Base-by-base conservation (phyloP, 2,888 invertebrate species). In the Drosophila greeni region DNA sequence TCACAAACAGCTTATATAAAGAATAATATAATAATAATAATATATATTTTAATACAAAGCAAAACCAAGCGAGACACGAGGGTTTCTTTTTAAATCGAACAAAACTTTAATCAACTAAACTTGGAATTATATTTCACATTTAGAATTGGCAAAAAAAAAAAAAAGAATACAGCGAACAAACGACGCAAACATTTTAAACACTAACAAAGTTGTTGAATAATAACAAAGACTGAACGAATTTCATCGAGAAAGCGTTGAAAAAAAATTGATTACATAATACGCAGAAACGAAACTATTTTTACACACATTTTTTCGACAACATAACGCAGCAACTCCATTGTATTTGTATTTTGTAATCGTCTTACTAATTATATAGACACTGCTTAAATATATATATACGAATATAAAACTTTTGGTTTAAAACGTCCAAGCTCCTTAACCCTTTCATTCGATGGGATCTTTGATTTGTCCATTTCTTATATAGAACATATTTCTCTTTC, bases 181-280 rank as follows among this genome's bases (percentile, higher is more conserved):
- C 24, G 31, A 53, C 20, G 36, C 49, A 54, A 60, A 72, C 59
- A 70, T 59, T 56, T 42, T 70, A 42, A 62, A 51, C 62, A 64
- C 51, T 82, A 76, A 79, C 69, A 64, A 68, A 82, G 67, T 74
- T 70, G 74, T 70, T 80, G 45, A 75, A 70, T 80, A 77, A 75
- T 82, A 79, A 79, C 79, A 71, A 82, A 82, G 83, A 83, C 84
- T 82, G 82, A 84, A 77, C 70, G 72, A 82, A 78, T 73, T 75
- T 66, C 66, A 81, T 72, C 33, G 61, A 70, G 36, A 60, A 55
- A 60, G 49, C 66, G 37, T 58, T 65, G 33, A 52, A 47, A 70
- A 54, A 31, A 20, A 14, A 45, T 37, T 40, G 24, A 24, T 23
- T 40, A 24, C 33, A n/a, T 29, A 39, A 39, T 36, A 29, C 18